Conservation (phyloP, 2,888 invertebrate species). For the Coelinius sp. region DNA sequence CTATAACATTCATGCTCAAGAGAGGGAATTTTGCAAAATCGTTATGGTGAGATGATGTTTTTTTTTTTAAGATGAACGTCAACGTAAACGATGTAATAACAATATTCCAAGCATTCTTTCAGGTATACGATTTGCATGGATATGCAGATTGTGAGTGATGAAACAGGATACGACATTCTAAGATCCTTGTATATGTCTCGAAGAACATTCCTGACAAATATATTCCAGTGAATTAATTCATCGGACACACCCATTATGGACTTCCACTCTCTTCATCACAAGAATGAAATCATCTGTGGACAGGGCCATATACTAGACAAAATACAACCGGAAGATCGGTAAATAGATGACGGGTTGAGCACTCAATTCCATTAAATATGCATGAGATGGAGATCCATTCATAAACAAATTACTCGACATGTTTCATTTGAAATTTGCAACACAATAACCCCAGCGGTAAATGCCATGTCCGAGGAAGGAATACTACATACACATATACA, state of each 20-base stretch:
- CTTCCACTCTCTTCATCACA: neutral
- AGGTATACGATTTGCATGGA: neutral
- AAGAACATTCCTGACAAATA: neutral
- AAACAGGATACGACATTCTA: neutral
- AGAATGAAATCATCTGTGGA: neutral
- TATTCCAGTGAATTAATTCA: neutral
- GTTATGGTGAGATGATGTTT: neutral
- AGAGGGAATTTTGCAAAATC: neutral
- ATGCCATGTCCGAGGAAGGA: conserved; percentile 33
- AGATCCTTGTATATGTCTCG: neutral
- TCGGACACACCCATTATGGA: neutral
- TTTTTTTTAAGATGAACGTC: neutral
- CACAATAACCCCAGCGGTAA: conserved; percentile 42
- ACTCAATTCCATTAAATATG: conserved; percentile 39
- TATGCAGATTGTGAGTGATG: neutral
- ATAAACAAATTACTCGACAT: conserved; percentile 47
- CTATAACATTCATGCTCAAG: neutral
- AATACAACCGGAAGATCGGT: conserved; percentile 11
- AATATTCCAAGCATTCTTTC: neutral
- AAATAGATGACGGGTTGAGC: conserved; percentile 15
- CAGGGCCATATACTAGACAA: neutral
- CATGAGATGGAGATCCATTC: conserved; percentile 43
- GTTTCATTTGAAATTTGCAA: conserved; percentile 43
- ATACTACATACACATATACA: neutral
- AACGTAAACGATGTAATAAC: neutral